Conservation (phyloP, 92 coral and sea anemone genomes). For the Scolanthus callimorphus region DNA sequence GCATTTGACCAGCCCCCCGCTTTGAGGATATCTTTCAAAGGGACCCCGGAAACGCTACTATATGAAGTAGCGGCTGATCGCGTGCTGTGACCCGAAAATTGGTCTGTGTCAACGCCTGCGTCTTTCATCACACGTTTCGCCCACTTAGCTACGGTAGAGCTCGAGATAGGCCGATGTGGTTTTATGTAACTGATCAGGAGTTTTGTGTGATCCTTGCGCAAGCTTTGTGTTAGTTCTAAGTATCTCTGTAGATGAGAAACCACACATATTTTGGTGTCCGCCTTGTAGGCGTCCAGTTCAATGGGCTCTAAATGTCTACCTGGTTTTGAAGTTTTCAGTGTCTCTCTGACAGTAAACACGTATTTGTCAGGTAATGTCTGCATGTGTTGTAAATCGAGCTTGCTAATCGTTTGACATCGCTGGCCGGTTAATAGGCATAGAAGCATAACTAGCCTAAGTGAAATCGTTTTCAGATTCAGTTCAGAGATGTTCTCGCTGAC, state of each 20-base stretch:
- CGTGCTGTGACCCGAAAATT: constrained; percentile 40
- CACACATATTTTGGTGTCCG: background rate
- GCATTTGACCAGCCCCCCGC: constrained; percentile 43
- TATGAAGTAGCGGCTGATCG: constrained; percentile 38
- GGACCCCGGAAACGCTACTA: constrained; percentile 9
- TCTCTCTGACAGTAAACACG: background rate
- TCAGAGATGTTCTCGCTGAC: too few species aligned
- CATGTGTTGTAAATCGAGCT: background rate
- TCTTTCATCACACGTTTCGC: too few species aligned
- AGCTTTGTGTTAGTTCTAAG: background rate
- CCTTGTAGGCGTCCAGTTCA: background rate
- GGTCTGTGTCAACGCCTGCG: constrained; percentile 27
- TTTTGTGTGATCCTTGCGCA: background rate
- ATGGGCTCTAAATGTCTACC: constrained; percentile 1
- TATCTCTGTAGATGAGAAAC: background rate
- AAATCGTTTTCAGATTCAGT: too few species aligned
- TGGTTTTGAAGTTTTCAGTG: constrained; percentile 1
- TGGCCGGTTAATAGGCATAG: too few species aligned
- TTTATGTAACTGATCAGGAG: constrained; percentile 21
- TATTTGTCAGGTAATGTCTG: background rate
- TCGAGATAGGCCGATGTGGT: constrained; percentile 28
- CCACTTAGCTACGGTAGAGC: constrained; percentile 5
- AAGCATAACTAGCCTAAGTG: too few species aligned
- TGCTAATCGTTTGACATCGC: background rate
- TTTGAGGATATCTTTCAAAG: constrained; percentile 27